These are phyloP conservation scores for Cinclus mexicanus DNA, from an alignment of 2,113 vertebrate species.

Conservation along the genomic window DNA sequence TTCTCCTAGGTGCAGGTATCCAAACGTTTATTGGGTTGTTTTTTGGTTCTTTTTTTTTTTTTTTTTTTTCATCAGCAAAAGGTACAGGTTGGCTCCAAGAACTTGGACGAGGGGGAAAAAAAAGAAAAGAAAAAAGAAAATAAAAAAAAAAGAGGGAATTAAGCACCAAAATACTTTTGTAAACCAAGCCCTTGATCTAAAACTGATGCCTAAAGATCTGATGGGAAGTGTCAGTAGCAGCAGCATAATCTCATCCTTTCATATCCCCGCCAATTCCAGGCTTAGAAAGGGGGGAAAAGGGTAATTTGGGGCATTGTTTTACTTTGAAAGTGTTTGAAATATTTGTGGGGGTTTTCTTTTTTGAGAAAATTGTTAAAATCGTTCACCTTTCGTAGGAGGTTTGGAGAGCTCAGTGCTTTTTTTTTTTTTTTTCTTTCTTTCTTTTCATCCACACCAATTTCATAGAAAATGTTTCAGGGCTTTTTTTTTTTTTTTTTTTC, in stretches of 20 bases:
- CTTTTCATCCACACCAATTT: neutral
- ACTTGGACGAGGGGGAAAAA: neutral
- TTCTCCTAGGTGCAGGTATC: neutral
- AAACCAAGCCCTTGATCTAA: conserved; percentile 59
- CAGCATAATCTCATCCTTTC: conserved; percentile 45
- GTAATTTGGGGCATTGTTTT: conserved; percentile 7
- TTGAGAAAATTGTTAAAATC: neutral
- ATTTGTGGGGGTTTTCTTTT: neutral
- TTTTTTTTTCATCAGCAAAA: conserved; percentile 1
- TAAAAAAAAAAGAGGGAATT: neutral
- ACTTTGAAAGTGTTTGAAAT: conserved; percentile 25
- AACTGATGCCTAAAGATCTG: conserved; percentile 50
- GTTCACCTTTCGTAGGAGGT: neutral
- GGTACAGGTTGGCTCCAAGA: neutral
- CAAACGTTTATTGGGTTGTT: neutral
- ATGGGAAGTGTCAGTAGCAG: conserved; percentile 56
- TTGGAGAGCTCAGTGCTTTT: neutral
- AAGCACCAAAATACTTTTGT: conserved; percentile 41
- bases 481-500: neutral
- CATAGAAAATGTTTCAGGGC: neutral
- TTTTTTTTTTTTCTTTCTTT: rapidly evolving
- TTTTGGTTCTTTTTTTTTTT: too few species aligned
- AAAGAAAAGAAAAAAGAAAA: neutral
- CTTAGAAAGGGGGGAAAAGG: neutral
- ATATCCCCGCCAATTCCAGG: conserved; percentile 37